phyloP scores from a whole-genome alignment of 1,140 invertebrate genomes.

The Melanaphis sacchari region DNA sequence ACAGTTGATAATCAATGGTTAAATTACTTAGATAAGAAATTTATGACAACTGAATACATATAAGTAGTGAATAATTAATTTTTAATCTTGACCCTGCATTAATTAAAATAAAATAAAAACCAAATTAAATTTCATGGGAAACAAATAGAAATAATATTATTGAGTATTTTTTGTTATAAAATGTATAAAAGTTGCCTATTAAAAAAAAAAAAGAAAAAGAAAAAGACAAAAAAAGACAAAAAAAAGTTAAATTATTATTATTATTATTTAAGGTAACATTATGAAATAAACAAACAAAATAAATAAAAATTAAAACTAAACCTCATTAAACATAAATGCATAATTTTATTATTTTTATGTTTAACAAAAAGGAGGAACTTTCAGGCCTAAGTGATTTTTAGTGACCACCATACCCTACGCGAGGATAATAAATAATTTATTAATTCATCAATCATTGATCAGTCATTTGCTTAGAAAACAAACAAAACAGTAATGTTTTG shows the following conservation, averaged over 20 bases:
- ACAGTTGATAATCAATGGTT: not conserved
- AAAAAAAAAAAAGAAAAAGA: not conserved
- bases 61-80: not conserved
- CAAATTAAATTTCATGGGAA: not conserved
- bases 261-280: slow-evolving; percentile 47
- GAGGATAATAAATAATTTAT: slow-evolving; percentile 52
- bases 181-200: slow-evolving; percentile 46
- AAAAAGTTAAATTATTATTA: not conserved
- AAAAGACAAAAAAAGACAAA: not conserved
- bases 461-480: slow-evolving; percentile 54
- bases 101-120: slow-evolving; percentile 10
- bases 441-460: slow-evolving; percentile 48
- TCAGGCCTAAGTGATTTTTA: slow-evolving; percentile 23
- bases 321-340: slow-evolving; percentile 54
- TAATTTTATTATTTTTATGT: slow-evolving; percentile 10
- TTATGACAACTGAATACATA: not conserved
- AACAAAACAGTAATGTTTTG: slow-evolving; percentile 43
- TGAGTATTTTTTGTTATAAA: not conserved
- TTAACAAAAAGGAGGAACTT: slow-evolving; percentile 54
- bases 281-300: slow-evolving; percentile 44
- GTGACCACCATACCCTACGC: not conserved
- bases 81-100: slow-evolving; percentile 31
- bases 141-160: not conserved
- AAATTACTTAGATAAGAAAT: not conserved
- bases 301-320: slow-evolving; percentile 52